Evolutionary conservation across 53 echinoderm and acorn worm species (phyloP).

Genomic region (Actinopyga echinites): DNA sequence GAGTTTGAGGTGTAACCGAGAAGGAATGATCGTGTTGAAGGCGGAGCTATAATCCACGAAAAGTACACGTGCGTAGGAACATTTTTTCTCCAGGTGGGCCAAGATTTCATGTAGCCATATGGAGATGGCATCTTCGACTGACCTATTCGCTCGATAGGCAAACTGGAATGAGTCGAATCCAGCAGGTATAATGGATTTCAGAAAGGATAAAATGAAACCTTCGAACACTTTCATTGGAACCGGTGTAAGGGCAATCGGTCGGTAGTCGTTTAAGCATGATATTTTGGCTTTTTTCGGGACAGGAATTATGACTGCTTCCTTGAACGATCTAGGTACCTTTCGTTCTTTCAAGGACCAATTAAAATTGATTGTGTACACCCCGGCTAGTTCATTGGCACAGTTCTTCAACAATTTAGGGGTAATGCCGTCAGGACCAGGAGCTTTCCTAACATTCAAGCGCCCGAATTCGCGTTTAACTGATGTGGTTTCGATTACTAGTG

Average conservation of each 20-base stretch:
- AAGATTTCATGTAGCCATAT: slow-evolving; percentile 15
- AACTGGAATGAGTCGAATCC: slow-evolving; percentile 28
- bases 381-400: slow-evolving; percentile 17
- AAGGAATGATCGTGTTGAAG: slow-evolving; percentile 45
- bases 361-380: slow-evolving; percentile 8
- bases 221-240: slow-evolving; percentile 34
- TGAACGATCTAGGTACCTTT: neutral
- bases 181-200: slow-evolving; percentile 24
- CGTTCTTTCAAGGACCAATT: slow-evolving; percentile 12
- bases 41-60: slow-evolving; percentile 45
- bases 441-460: slow-evolving; percentile 4
- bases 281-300: slow-evolving; percentile 18
- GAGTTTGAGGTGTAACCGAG: slow-evolving; percentile 24
- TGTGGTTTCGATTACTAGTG: too few relatives aligned
- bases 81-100: neutral
- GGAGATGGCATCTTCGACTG: slow-evolving; percentile 37
- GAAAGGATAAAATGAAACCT: slow-evolving; percentile 34
- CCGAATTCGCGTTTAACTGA: neutral
- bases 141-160: slow-evolving; percentile 39
- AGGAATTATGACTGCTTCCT: slow-evolving; percentile 1
- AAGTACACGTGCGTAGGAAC: slow-evolving; percentile 40
- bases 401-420: slow-evolving; percentile 37
- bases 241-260: slow-evolving; percentile 2
- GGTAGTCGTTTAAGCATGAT: slow-evolving; percentile 30
- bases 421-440: slow-evolving; percentile 37